phyloP scores from a whole-genome alignment of 2,797 vertebrate species.

The Tapirus indicus region DNA sequence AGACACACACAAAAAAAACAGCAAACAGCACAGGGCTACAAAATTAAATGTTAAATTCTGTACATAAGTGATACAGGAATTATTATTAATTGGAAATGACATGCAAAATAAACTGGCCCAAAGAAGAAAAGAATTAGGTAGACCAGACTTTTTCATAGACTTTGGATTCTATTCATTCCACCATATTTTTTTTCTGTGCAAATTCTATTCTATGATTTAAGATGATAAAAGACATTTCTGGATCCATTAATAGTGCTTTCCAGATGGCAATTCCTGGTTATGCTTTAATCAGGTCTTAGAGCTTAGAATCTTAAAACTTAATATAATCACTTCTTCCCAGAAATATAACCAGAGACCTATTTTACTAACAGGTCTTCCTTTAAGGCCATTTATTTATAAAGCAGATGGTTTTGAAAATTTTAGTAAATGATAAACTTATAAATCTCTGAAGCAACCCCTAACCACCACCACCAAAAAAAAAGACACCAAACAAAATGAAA shows the following conservation, averaged over 20 bases:
- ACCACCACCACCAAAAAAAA: neutral
- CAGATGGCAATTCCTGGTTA: conserved; percentile 64
- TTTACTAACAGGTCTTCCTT: neutral
- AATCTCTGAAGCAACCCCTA: conserved; percentile 13
- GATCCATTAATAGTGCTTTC: conserved; percentile 33
- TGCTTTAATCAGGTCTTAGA: conserved; percentile 59
- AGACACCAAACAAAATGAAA: neutral
- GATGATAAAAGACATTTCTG: conserved; percentile 7
- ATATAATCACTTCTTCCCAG: conserved; percentile 69
- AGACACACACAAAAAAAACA: neutral
- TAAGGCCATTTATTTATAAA: neutral
- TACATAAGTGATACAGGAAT: neutral
- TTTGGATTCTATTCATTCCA: neutral
- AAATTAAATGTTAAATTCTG: neutral
- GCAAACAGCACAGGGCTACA: neutral
- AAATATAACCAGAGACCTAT: conserved; percentile 44
- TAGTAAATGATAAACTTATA: neutral
- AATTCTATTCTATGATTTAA: conserved; percentile 43
- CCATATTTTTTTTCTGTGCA: neutral
- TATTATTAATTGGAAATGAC: neutral
- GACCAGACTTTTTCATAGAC: conserved; percentile 13
- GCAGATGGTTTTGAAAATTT: neutral
- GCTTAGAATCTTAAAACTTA: conserved; percentile 41
- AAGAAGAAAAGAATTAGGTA: conserved; percentile 36
- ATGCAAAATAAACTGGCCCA: conserved; percentile 1